Percentiles rank a stretch among this genome's conserved stretches.
These are phyloP conservation scores for Rachycentron canadum DNA, from an alignment of 2,797 vertebrate genomes.

Conservation along the genomic window DNA sequence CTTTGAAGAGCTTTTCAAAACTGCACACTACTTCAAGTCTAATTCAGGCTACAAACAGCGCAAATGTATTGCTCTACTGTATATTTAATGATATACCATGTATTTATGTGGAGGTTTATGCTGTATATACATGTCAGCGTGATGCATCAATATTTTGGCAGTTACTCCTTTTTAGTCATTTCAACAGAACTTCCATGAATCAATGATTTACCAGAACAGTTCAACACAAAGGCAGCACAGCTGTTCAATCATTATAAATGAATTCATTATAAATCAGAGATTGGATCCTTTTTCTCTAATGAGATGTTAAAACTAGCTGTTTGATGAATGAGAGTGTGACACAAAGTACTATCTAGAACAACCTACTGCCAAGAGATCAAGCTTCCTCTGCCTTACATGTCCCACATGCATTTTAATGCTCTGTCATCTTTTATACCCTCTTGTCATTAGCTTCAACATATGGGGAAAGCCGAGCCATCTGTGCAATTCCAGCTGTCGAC, in stretches of 20 bases:
- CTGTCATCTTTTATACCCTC: conserved; percentile 50
- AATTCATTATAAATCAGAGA: conserved; percentile 22
- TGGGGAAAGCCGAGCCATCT: conserved; percentile 65
- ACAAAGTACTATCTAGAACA: conserved; percentile 40
- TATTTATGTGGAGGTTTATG: not conserved
- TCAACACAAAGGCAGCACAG: conserved; percentile 13
- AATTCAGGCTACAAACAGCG: conserved; percentile 26
- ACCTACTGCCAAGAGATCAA: conserved; percentile 32
- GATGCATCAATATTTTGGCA: not conserved
- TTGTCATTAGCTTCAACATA: conserved; percentile 63
- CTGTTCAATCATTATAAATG: conserved; percentile 10
- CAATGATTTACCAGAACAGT: not conserved
- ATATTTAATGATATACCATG: not conserved
- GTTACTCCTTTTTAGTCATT: not conserved
- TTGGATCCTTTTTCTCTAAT: too few species aligned
- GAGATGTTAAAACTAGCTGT: too few species aligned
- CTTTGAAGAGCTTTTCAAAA: conserved; percentile 41
- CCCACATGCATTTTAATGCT: conserved; percentile 66
- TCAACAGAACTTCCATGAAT: not conserved
- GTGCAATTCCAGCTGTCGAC: conserved; percentile 60
- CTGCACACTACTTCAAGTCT: conserved; percentile 15
- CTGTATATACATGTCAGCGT: not conserved
- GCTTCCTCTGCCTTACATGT: conserved; percentile 20
- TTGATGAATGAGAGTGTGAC: too few species aligned
- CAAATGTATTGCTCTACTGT: not conserved